A percentile compares a stretch with the other conserved stretches of the same genome.
Evolutionary conservation across 2,797 vertebrate species (phyloP).

Genomic region (Myotis vivesi): DNA sequence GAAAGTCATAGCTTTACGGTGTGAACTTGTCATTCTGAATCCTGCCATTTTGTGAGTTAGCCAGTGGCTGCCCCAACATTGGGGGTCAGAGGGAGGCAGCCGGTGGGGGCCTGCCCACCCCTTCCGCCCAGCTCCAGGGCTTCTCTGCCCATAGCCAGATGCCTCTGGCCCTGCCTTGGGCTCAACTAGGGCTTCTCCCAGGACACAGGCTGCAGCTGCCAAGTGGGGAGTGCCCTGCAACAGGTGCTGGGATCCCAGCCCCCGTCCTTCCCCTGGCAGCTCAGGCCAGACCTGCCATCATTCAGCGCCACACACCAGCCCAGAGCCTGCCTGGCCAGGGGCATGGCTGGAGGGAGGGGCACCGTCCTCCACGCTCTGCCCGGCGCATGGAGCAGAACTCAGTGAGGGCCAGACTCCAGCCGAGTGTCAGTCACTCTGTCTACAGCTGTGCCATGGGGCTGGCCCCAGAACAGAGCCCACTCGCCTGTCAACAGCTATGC

Average conservation of each 20-base stretch:
- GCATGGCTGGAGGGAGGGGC: background rate
- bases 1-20: background rate
- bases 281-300: background rate
- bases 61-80: background rate
- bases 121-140: background rate
- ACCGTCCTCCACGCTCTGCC: rapidly evolving
- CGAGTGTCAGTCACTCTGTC: rapidly evolving
- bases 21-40: background rate
- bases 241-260: background rate
- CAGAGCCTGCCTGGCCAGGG: rapidly evolving
- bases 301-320: rapidly evolving
- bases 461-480: background rate
- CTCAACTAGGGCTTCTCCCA: background rate
- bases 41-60: rapidly evolving
- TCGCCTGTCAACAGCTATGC: background rate
- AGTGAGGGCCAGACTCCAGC: rapidly evolving
- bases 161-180: rapidly evolving
- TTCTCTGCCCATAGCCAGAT: rapidly evolving
- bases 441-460: background rate
- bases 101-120: background rate
- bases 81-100: rapidly evolving
- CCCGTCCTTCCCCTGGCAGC: rapidly evolving
- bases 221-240: background rate
- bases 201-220: rapidly evolving
- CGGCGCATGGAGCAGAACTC: rapidly evolving